Percentiles rank a stretch among this genome's conserved stretches.
These are phyloP conservation scores for Formica aserva DNA, from an alignment of 2,888 invertebrate species.

Conservation along the genomic window DNA sequence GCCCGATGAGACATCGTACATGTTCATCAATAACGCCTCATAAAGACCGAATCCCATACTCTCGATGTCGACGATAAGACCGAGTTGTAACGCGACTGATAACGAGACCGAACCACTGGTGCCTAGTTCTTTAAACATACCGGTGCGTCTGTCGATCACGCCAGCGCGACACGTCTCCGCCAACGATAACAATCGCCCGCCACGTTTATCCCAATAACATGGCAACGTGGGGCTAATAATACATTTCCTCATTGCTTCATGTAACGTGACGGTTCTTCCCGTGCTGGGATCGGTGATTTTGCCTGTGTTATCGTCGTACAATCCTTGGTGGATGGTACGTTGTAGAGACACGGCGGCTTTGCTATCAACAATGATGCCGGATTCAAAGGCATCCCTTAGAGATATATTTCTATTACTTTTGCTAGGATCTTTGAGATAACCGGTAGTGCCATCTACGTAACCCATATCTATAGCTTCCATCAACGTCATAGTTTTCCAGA, in stretches of 20 bases:
- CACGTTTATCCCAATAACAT: conserved; percentile 92
- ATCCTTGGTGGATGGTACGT: conserved; percentile 93
- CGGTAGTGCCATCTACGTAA: conserved; percentile 91
- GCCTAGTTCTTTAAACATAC: conserved; percentile 91
- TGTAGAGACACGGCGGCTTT: conserved; percentile 94
- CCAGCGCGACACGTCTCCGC: conserved; percentile 93
- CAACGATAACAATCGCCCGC: conserved; percentile 90
- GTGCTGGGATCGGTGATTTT: conserved; percentile 94
- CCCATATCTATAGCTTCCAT: conserved; percentile 92
- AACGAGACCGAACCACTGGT: conserved; percentile 90
- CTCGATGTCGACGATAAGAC: conserved; percentile 95
- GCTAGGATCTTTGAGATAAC: conserved; percentile 90
- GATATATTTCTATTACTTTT: conserved; percentile 89
- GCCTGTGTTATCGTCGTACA: conserved; percentile 93
- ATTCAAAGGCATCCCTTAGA: conserved; percentile 92
- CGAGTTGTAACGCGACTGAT: conserved; percentile 91
- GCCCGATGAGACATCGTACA: conserved; percentile 90
- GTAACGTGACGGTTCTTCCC: conserved; percentile 92
- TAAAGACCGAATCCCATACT: conserved; percentile 93
- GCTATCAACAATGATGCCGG: conserved; percentile 92
- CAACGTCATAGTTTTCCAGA: conserved; percentile 92
- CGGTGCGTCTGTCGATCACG: conserved; percentile 92
- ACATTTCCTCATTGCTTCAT: conserved; percentile 93
- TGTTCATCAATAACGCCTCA: conserved; percentile 92
- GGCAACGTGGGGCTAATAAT: conserved; percentile 93